A percentile compares a stretch with the other conserved stretches of the same genome.
Evolutionary conservation across 1,140 invertebrate species (phyloP).

Genomic region (Drosophila lacteicornis): DNA sequence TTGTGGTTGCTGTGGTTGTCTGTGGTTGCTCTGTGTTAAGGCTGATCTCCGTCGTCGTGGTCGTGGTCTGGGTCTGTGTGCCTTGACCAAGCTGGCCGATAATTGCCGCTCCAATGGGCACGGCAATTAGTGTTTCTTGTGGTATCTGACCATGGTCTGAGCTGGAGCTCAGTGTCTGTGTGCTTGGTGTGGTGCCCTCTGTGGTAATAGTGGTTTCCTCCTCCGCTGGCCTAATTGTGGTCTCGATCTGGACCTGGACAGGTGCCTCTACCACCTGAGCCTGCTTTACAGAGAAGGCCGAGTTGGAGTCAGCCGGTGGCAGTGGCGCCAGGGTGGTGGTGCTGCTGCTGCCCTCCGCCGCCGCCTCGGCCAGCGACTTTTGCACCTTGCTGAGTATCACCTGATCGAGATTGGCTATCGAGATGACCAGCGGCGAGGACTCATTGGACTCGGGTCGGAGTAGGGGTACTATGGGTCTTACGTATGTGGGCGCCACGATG

Average conservation of each 20-base stretch:
- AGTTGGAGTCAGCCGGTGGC: constrained; percentile 67
- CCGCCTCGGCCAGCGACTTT: constrained; percentile 43
- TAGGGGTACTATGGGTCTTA: constrained; percentile 83
- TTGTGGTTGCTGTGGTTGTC: constrained; percentile 2
- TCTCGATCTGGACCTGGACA: neutral
- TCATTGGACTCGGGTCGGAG: constrained; percentile 84
- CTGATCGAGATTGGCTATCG: constrained; percentile 85
- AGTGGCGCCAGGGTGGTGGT: constrained; percentile 18
- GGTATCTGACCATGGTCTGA: neutral
- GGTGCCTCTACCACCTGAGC: constrained; percentile 62
- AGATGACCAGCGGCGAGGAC: constrained; percentile 84
- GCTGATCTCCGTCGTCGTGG: constrained; percentile 6
- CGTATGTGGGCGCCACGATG: constrained; percentile 56
- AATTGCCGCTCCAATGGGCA: constrained; percentile 38
- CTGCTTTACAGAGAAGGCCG: constrained; percentile 61
- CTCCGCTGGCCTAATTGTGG: neutral
- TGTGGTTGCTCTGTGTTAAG: neutral
- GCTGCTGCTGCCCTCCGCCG: constrained; percentile 5
- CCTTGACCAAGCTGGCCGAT: constrained; percentile 26
- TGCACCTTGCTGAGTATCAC: constrained; percentile 83
- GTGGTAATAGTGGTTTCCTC: constrained; percentile 32
- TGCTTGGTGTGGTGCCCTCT: neutral
- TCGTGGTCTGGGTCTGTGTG: constrained; percentile 9
- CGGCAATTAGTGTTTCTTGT: constrained; percentile 26
- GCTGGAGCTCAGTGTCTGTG: neutral